A percentile compares a stretch with the other conserved stretches of the same genome.
These are phyloP conservation scores for Cassiopea andromeda DNA, from an alignment of 30 jellyfish, hydroid and myxozoan species.

Conservation along the genomic window DNA sequence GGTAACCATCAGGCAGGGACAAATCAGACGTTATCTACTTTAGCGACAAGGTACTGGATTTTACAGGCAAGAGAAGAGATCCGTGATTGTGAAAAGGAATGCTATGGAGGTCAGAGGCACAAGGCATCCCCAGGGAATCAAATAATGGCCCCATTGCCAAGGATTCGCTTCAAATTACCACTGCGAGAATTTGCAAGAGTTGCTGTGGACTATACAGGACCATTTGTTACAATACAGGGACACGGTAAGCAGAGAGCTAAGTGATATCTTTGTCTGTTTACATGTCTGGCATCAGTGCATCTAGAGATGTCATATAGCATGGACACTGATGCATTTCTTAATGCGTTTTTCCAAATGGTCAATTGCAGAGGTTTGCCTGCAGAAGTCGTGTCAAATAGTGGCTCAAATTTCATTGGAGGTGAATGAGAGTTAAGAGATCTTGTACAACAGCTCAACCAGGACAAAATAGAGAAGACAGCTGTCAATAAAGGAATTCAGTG, in stretches of 20 bases:
- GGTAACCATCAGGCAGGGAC: conserved; percentile 1
- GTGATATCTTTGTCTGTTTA: conserved; percentile 29
- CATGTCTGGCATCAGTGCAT: conserved; percentile 63
- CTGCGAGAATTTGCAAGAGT: conserved; percentile 44
- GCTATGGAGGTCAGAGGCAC: conserved; percentile 1
- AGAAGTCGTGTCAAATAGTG: conserved; percentile 36
- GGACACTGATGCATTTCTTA: conserved; percentile 65
- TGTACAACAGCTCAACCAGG: conserved; percentile 28
- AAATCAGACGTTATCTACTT: not conserved
- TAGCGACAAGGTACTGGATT: not conserved
- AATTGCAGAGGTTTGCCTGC: conserved; percentile 53
- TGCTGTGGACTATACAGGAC: conserved; percentile 73
- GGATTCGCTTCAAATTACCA: conserved; percentile 23
- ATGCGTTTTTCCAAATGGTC: conserved; percentile 59
- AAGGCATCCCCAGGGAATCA: conserved; percentile 38
- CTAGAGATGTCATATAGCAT: conserved; percentile 53
- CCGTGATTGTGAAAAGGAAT: not conserved
- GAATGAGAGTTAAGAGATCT: conserved; percentile 44
- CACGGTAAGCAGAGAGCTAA: conserved; percentile 27
- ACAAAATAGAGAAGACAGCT: conserved; percentile 35
- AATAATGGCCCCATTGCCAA: conserved; percentile 72
- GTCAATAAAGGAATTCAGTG: conserved; percentile 65
- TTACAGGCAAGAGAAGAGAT: not conserved
- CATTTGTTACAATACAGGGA: conserved; percentile 49
- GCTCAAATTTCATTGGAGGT: conserved; percentile 46